Evolutionary conservation across 2,113 vertebrate species (phyloP).

Genomic region (Dromaius novaehollandiae): DNA sequence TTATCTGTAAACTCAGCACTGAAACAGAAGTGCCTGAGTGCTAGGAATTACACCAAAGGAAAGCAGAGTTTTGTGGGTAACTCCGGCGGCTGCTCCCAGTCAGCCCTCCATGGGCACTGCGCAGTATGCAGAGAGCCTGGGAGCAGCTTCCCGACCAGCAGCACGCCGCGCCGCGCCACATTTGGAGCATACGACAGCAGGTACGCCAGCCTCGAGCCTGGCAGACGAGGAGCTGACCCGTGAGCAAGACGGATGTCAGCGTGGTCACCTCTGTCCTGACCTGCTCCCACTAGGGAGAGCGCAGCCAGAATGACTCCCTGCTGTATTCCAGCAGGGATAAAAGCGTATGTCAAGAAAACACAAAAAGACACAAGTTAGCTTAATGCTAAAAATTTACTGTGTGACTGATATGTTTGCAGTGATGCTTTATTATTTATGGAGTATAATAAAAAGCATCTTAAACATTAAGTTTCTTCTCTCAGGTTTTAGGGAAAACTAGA

Average conservation of each 20-base stretch:
- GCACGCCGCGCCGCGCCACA: not conserved
- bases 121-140: too few relatives aligned
- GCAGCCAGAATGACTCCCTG: not conserved
- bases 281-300: not conserved
- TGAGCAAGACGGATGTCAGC: not conserved
- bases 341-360: not conserved
- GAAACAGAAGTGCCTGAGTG: fast-evolving
- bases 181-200: not conserved
- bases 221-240: not conserved
- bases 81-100: not conserved
- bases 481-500: constrained; percentile 1
- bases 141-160: not conserved
- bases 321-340: not conserved
- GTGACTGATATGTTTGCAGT: not conserved
- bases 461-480: not conserved
- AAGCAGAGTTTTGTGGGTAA: not conserved
- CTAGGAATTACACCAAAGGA: not conserved
- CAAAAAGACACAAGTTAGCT: not conserved
- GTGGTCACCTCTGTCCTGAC: not conserved
- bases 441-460: not conserved
- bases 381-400: not conserved
- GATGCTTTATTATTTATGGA: not conserved
- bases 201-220: not conserved
- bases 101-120: not conserved
- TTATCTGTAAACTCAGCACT: not conserved